phyloP scores from a whole-genome alignment of 2,888 invertebrate genomes.

The Lasioglossum morio region DNA sequence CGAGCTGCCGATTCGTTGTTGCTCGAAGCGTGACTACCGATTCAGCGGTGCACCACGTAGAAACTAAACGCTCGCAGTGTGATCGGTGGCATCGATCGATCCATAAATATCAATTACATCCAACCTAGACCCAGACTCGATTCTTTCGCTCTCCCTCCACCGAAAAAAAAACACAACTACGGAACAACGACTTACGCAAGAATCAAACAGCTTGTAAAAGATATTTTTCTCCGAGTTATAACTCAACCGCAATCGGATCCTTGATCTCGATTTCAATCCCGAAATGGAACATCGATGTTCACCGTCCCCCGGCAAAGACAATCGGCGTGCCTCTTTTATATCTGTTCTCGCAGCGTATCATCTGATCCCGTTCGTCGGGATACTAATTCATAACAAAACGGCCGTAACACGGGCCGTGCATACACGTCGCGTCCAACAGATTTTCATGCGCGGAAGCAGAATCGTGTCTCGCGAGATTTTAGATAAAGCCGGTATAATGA shows the following conservation, averaged over 20 bases:
- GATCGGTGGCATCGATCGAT: background rate
- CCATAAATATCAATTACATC: background rate
- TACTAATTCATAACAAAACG: slow-evolving; percentile 29
- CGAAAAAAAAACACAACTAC: too few relatives aligned
- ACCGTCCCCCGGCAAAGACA: slow-evolving; percentile 1
- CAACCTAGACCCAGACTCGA: background rate
- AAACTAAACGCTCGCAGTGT: background rate
- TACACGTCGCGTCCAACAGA: slow-evolving; percentile 27
- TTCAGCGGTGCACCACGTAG: background rate
- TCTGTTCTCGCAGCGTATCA: slow-evolving; percentile 1
- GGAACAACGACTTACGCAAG: background rate
- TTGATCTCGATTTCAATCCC: background rate
- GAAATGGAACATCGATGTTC: background rate
- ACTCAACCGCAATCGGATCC: background rate
- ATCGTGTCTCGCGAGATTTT: slow-evolving; percentile 60
- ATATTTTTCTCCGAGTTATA: background rate
- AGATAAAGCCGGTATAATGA: slow-evolving; percentile 70
- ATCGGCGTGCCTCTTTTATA: background rate
- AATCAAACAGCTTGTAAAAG: background rate
- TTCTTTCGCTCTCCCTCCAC: background rate
- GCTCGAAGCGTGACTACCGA: background rate
- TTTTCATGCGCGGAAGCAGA: slow-evolving; percentile 70
- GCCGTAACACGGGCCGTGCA: background rate
- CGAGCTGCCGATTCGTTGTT: background rate
- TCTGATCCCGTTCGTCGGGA: slow-evolving; percentile 9